Evolutionary conservation across 2,888 invertebrate genomes (phyloP).

Genomic region (Hartigia nigra): DNA sequence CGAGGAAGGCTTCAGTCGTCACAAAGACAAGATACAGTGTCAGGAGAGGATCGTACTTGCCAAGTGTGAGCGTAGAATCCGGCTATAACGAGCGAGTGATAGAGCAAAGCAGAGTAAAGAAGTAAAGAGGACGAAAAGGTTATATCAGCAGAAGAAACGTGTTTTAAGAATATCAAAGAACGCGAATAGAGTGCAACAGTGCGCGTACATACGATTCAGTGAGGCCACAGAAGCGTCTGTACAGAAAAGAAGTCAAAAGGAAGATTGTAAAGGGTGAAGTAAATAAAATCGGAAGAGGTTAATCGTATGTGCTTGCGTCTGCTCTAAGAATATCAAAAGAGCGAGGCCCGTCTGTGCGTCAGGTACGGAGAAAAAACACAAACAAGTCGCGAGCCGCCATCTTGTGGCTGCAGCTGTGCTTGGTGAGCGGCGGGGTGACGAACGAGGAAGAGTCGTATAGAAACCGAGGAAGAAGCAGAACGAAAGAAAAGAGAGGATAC

Average conservation of each 20-base stretch:
- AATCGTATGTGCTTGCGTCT: not conserved
- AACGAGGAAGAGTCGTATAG: not conserved
- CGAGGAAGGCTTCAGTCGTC: constrained; percentile 35
- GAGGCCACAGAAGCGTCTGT: constrained; percentile 19
- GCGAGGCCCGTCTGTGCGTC: not conserved
- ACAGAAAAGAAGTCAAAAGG: not conserved
- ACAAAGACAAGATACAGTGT: constrained; percentile 44
- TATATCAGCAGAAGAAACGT: constrained; percentile 15
- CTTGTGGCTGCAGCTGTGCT: constrained; percentile 50
- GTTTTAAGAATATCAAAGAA: constrained; percentile 11
- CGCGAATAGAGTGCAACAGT: constrained; percentile 10
- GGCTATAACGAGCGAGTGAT: constrained; percentile 21
- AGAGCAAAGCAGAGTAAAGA: constrained; percentile 18
- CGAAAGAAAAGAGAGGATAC: not conserved
- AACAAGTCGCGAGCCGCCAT: constrained; percentile 54
- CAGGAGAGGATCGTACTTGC: constrained; percentile 30
- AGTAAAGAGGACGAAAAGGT: constrained; percentile 12
- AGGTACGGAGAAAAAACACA: constrained; percentile 36
- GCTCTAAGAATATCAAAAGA: not conserved
- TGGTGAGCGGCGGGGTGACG: constrained; percentile 14
- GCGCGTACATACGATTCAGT: constrained; percentile 18
- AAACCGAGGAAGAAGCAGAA: not conserved
- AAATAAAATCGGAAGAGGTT: constrained; percentile 7
- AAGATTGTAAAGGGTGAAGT: not conserved
- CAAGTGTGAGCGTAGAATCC: constrained; percentile 28